phyloP scores from a whole-genome alignment of 2,888 invertebrate genomes.

The Gryllus longicercus region DNA sequence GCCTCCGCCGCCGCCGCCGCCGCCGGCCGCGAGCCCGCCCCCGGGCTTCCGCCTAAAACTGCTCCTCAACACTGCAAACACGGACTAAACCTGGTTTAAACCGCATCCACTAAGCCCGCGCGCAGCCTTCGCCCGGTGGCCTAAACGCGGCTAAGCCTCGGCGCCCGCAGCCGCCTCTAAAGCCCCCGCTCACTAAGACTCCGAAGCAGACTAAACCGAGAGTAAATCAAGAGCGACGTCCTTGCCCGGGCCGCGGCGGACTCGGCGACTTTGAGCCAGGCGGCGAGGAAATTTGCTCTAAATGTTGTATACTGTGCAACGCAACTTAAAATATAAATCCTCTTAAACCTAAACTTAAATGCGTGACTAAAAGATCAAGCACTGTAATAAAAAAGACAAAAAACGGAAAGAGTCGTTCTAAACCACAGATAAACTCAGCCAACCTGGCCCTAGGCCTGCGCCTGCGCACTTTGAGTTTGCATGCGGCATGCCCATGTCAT shows the following conservation, averaged over 20 bases:
- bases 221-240: constrained; percentile 1
- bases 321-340: not conserved
- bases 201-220: not conserved
- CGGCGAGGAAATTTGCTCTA: not conserved
- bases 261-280: not conserved
- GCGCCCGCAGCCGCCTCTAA: not conserved
- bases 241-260: constrained; percentile 17
- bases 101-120: constrained; percentile 3
- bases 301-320: not conserved
- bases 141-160: not conserved
- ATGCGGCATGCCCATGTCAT: not conserved
- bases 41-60: constrained; percentile 6
- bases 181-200: constrained; percentile 5
- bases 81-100: constrained; percentile 8
- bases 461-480: constrained; percentile 17
- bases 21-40: not conserved
- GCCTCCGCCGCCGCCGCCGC: not conserved
- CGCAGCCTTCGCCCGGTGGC: not conserved
- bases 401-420: constrained; percentile 3
- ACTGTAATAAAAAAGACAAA: not conserved
- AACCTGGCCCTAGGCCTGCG: not conserved
- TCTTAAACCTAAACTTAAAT: not conserved
- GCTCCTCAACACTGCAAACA: constrained; percentile 8
- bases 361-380: not conserved
- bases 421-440: not conserved